These are phyloP conservation scores for Scaptomyza montana DNA, from an alignment of 1,140 invertebrate species.

Conservation along the genomic window DNA sequence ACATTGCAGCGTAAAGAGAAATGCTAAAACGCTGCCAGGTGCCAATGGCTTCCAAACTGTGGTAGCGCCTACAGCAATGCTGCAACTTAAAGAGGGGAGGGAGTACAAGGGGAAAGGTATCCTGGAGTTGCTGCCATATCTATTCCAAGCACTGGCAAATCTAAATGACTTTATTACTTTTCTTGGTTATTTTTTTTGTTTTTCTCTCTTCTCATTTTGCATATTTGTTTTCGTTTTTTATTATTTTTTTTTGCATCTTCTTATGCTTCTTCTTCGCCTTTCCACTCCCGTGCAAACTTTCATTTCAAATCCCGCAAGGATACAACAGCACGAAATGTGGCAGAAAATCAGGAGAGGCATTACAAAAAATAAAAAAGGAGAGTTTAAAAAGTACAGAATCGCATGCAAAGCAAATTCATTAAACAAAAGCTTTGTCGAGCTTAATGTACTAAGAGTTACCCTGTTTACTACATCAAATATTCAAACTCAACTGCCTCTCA, in stretches of 20 bases:
- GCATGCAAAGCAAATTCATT: slow-evolving; percentile 72
- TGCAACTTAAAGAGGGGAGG: not conserved
- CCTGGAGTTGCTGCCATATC: slow-evolving; percentile 61
- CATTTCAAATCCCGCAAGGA: slow-evolving; percentile 77
- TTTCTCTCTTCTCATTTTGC: slow-evolving; percentile 22
- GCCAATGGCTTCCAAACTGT: slow-evolving; percentile 65
- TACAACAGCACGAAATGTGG: slow-evolving; percentile 65
- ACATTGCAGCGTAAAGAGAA: slow-evolving; percentile 43
- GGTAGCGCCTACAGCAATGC: slow-evolving; percentile 12
- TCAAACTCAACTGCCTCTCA: too few species aligned
- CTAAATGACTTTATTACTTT: slow-evolving; percentile 82
- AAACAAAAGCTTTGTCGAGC: not conserved
- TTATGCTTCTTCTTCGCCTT: slow-evolving; percentile 35
- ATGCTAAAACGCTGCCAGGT: slow-evolving; percentile 45
- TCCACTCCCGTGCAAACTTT: slow-evolving; percentile 71
- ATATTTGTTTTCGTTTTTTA: slow-evolving; percentile 20
- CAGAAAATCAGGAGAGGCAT: slow-evolving; percentile 61
- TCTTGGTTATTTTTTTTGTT: slow-evolving; percentile 45
- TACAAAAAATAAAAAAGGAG: slow-evolving; percentile 25
- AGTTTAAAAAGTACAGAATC: slow-evolving; percentile 11
- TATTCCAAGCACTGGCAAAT: slow-evolving; percentile 75
- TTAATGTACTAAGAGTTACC: slow-evolving; percentile 1
- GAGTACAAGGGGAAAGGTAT: slow-evolving; percentile 19
- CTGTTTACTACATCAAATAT: too few species aligned
- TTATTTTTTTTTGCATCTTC: slow-evolving; percentile 23